A percentile compares a stretch with the other conserved stretches of the same genome.
Evolutionary conservation across 2,888 invertebrate genomes (phyloP).

Genomic region (Pammene aurita): DNA sequence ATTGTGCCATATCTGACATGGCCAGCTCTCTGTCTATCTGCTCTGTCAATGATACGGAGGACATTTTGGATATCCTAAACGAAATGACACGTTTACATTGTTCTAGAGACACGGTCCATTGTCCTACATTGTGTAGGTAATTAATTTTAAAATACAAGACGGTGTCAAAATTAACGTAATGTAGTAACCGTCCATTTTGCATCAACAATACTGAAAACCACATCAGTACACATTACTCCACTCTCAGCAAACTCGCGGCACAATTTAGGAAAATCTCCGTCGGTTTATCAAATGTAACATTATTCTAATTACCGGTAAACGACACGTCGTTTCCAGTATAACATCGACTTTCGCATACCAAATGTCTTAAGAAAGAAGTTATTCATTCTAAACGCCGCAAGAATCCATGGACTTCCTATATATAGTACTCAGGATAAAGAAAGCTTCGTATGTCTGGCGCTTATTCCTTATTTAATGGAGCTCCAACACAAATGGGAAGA

Average conservation of each 20-base stretch:
- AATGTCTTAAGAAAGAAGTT: slow-evolving; percentile 3
- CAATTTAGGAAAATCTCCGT: slow-evolving; percentile 27
- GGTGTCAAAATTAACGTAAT: not conserved
- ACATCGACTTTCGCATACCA: not conserved
- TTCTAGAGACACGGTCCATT: too few relatives aligned
- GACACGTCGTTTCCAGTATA: slow-evolving; percentile 25
- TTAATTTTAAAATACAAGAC: too few relatives aligned
- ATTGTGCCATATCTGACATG: too few relatives aligned
- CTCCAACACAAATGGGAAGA: too few relatives aligned
- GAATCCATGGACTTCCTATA: not conserved
- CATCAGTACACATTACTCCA: not conserved
- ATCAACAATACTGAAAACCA: not conserved
- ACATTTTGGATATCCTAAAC: too few relatives aligned
- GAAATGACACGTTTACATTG: too few relatives aligned
- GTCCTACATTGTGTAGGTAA: too few relatives aligned
- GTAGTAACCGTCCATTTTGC: not conserved
- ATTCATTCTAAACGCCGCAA: not conserved
- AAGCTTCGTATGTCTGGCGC: not conserved
- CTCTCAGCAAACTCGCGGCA: slow-evolving; percentile 1
- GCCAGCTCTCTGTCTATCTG: too few relatives aligned
- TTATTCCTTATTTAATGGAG: not conserved
- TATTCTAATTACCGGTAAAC: slow-evolving; percentile 31
- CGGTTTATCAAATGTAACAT: slow-evolving; percentile 29
- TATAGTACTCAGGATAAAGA: not conserved
- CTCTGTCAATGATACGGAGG: too few relatives aligned